Evolutionary conservation across 2,888 invertebrate genomes (phyloP), one percentile per base, ranked within the genome.

Genomic region (Nomada hirtipes): DNA sequence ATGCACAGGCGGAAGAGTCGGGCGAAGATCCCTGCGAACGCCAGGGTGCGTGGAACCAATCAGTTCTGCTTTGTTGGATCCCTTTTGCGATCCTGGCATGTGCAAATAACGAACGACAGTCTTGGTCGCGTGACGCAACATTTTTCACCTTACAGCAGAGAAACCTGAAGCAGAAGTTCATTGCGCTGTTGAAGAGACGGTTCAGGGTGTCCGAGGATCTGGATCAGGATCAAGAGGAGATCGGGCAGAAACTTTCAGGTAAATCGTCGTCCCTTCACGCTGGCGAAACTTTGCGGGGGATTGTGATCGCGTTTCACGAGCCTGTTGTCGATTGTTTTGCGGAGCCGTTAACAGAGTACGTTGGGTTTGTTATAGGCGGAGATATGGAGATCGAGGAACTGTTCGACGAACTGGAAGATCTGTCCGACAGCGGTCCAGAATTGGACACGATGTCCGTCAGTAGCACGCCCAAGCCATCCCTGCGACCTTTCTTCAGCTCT

Each of bases 111-210:
- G 36, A 55, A 68, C 36, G 47, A 47, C 47, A 15, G 11, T 47
- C 47, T 3, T 47, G 15, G 7, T 36, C 36, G 36, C 36, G 36
- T 36, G 36, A 36, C 36, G 36, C 36, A 36, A 36, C 36, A 36
- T 36, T 36, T 36, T 47, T 10, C 47, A 13, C 65, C 47, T 88
- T 95, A 84, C 95, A 98, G 96, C 98, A 98, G 96, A 96, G 98
- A 92, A 99, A 99, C 94, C 95, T 99, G 92, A 99, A 99, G 94
- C 98, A 99, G 94, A 98, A 98, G 95, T 98, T 99, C 94, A 98
- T 98, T 85, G 98, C 99, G 69, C 95, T 99, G 89, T 94, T 99
- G 92, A 97, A 98, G 92, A 96, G 80, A 2, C 79, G 98, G 91
- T 99, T 99, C 95, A 97, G 98, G 90, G 97, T 98, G 86, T 97